These are phyloP conservation scores for Oconnorella tubifera DNA, from an alignment of 2,888 invertebrate genomes.

Conservation along the genomic window DNA sequence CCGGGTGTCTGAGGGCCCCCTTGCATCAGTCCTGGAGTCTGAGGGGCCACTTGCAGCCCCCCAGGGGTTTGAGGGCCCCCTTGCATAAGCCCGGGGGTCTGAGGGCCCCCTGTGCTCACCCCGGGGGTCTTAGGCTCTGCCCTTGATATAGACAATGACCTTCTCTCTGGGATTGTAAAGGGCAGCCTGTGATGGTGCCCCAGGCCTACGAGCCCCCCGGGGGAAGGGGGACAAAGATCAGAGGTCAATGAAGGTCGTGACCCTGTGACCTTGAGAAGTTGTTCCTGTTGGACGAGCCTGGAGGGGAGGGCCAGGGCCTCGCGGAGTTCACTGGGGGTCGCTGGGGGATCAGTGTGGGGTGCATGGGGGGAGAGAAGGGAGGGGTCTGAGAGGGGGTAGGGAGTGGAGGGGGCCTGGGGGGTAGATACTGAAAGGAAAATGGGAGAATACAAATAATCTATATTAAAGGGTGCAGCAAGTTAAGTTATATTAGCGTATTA, in stretches of 20 bases:
- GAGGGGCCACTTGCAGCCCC: no score
- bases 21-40: no score
- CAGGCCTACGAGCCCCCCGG: conserved; percentile 24
- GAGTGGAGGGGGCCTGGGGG: not conserved
- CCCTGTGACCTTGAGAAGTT: conserved; percentile 32
- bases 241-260: conserved; percentile 23
- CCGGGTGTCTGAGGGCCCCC: no score
- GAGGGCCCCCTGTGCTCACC: not conserved
- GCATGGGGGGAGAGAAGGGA: not conserved
- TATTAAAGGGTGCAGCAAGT: no score
- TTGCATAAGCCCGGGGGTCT: no score
- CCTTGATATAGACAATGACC: conserved; percentile 59
- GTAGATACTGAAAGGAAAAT: no score
- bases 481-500: no score
- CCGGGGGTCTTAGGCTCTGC: conserved; percentile 49
- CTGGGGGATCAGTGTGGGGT: not conserved
- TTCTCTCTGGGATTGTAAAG: conserved; percentile 34
- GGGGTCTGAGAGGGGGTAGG: not conserved
- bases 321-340: conserved; percentile 33
- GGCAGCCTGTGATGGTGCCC: conserved; percentile 48
- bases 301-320: conserved; percentile 37
- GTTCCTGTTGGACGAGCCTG: conserved; percentile 33
- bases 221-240: conserved; percentile 20
- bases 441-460: no score
- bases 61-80: no score